Evolutionary conservation across 2,797 vertebrate genomes (phyloP), one percentile per base, ranked within the genome.

Genomic region (Gambusia yucatana): DNA sequence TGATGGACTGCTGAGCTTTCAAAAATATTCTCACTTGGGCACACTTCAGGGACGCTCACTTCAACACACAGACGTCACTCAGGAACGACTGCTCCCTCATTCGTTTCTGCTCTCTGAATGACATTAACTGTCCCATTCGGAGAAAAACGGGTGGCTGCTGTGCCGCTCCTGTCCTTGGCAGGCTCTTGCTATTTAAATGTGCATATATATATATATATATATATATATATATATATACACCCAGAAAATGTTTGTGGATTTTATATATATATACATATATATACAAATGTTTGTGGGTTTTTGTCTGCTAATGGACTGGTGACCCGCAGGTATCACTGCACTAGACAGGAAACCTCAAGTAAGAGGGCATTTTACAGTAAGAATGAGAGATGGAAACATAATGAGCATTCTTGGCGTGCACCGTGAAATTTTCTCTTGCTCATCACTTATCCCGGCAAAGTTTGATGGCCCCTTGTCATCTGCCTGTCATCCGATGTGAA

Each of bases 1-100:
- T 55, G 72, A 78, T 79, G 47, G 82, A 91, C 85, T 92, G 89
- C 90, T 90, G 89, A 94, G 85, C 72, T 72, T 55, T 81, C 84
- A 86, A 59, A 88, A 47, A 70, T 84, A 79, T 30, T 22, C 73
- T 70, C 36, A 67, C 63, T 71, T 39, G 72, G 6, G 36, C 41
- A 50, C 75, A 77, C 73, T 43, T 70, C 11, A n/a, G 3, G 52
- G 72, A 47, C 70, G 70, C 7, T 20, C 1, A 41, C 59, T 71
- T 25, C 72, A 43, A 86, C 36, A 84, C 73, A 71, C 13, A 57
- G 16, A 75, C 11, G 47, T 90, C 85, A 84, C 73, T 89, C 84
- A 88, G 65, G 76, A 65, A 81, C 82, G 86, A 79, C 77, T 69
- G 73, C 69, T 52, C 77, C 76, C 75, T 83, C 70, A 71, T 78